Evolutionary conservation across 2,888 invertebrate species (phyloP).

Genomic region (Ashinkailepas kermadecensis): DNA sequence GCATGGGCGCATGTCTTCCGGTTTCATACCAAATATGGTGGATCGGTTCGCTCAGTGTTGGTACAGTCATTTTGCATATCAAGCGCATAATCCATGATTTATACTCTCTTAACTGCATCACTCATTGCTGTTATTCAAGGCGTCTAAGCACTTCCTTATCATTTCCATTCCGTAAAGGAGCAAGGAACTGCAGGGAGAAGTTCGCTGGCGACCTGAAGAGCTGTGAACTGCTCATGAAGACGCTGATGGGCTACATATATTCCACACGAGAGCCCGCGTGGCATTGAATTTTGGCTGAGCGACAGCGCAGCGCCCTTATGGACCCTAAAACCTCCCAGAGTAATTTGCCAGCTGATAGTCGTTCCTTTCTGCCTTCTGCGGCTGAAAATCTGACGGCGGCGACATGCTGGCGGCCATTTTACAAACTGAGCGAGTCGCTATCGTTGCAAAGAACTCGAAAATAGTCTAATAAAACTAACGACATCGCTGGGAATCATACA

Average conservation of each 20-base stretch:
- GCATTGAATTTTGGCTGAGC: neutral
- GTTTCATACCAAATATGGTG: no score
- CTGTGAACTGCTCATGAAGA: neutral
- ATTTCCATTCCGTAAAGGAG: no score
- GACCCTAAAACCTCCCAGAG: conserved; percentile 2
- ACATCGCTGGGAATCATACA: neutral
- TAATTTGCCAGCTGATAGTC: neutral
- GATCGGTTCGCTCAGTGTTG: no score
- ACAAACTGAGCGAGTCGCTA: neutral
- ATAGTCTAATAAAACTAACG: conserved; percentile 13
- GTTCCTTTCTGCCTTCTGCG: neutral
- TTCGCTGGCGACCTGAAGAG: no score
- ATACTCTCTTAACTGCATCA: no score
- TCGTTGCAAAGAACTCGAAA: neutral
- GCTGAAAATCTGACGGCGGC: neutral
- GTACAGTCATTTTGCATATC: no score
- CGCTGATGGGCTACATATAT: neutral
- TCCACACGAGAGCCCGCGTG: neutral
- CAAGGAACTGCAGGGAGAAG: no score
- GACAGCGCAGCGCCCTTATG: neutral
- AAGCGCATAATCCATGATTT: no score
- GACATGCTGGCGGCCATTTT: neutral
- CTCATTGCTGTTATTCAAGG: no score
- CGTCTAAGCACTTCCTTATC: no score
- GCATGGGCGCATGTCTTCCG: no score